Evolutionary conservation across 2,888 invertebrate genomes (phyloP).

Genomic region (Drosophila nr. perissopoda): DNA sequence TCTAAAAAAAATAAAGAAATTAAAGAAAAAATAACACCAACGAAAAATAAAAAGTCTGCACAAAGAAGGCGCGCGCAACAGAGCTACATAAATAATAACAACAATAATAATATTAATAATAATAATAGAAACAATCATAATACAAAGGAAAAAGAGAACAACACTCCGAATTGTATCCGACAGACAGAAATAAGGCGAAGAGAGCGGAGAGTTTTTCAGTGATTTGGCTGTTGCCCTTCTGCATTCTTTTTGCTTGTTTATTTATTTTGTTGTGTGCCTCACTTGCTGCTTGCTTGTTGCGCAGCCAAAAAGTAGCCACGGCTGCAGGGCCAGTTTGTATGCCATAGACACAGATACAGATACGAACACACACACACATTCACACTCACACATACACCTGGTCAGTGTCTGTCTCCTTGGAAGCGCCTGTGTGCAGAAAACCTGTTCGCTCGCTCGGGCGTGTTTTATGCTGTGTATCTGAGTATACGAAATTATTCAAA

Average conservation of each 20-base stretch:
- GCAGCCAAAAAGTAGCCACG: conserved; percentile 42
- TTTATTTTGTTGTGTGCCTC: conserved; percentile 61
- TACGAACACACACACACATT: conserved; percentile 11
- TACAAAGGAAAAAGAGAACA: conserved; percentile 14
- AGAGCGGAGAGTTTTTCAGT: conserved; percentile 10
- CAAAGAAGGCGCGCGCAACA: conserved; percentile 49
- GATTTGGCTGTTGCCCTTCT: conserved; percentile 65
- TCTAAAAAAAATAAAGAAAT: conserved; percentile 38
- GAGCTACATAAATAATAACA: conserved; percentile 45
- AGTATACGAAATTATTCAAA: conserved; percentile 76
- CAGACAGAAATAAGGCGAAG: neutral
- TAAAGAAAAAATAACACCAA: conserved; percentile 23
- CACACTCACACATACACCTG: conserved; percentile 17
- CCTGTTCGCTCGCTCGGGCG: conserved; percentile 69
- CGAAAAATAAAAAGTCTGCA: conserved; percentile 59
- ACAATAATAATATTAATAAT: conserved; percentile 47
- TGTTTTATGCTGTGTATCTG: conserved; percentile 57
- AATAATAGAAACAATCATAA: conserved; percentile 38
- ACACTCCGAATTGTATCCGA: conserved; percentile 33
- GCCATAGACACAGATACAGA: conserved; percentile 56
- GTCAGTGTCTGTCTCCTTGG: conserved; percentile 40
- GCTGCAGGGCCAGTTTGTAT: conserved; percentile 62
- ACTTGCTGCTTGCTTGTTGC: conserved; percentile 77
- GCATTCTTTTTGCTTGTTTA: conserved; percentile 74
- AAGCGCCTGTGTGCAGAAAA: conserved; percentile 57